Conservation (phyloP, 2,797 vertebrate genomes). For the Pseudocheirus occidentalis region DNA sequence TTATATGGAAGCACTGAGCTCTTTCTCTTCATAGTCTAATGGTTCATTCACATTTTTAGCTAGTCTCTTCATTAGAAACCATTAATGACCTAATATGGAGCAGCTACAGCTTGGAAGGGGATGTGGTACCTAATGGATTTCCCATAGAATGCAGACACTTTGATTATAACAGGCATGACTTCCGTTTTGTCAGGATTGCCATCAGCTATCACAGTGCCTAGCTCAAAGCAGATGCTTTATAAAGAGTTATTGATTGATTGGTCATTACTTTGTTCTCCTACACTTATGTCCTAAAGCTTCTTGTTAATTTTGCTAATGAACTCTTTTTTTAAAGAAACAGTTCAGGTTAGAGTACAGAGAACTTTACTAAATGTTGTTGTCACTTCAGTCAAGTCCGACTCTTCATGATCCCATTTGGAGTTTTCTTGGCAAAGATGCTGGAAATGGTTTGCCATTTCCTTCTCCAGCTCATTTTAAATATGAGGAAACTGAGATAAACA, state of each 20-base stretch:
- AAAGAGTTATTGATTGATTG: background rate
- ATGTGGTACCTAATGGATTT: background rate
- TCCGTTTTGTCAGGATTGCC: background rate
- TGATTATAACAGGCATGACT: background rate
- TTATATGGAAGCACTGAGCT: background rate
- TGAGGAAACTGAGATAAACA: background rate
- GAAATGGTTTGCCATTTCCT: background rate
- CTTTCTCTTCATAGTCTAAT: background rate
- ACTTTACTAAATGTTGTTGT: background rate
- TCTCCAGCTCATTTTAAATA: background rate
- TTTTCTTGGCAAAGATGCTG: background rate
- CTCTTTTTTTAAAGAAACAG: background rate
- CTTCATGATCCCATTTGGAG: no score
- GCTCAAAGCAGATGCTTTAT: background rate
- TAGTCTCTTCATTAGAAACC: background rate
- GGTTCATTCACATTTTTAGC: background rate
- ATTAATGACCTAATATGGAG: background rate
- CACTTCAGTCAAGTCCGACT: background rate
- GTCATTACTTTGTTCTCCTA: background rate
- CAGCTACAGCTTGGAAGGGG: background rate
- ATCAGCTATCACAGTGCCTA: background rate
- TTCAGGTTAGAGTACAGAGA: background rate
- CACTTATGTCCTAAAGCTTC: no score
- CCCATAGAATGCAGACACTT: background rate
- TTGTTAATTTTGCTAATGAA: no score